Conservation (phyloP, 2,888 invertebrate species). For the Ganaspis brasiliensis region DNA sequence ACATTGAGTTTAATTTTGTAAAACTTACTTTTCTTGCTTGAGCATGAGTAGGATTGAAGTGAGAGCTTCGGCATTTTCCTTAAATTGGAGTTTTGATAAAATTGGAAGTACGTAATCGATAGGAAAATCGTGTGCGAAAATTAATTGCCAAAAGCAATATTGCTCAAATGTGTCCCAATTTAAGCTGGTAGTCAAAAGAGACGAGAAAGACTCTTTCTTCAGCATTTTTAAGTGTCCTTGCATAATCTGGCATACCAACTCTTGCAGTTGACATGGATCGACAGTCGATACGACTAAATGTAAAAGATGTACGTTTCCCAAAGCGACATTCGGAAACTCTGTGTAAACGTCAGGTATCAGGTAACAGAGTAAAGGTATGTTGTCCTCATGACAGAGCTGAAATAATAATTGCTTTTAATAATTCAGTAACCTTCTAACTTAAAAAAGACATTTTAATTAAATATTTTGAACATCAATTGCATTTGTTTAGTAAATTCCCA, state of each 20-base stretch:
- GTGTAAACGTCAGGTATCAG: constrained; percentile 95
- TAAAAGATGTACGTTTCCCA: constrained; percentile 93
- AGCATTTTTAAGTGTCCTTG: constrained; percentile 94
- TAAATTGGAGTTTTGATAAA: constrained; percentile 89
- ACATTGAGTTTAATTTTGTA: too few relatives aligned
- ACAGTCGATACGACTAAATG: constrained; percentile 94
- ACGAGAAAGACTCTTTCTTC: constrained; percentile 88
- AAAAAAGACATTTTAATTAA: too few relatives aligned
- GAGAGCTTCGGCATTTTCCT: constrained; percentile 95
- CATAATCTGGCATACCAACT: constrained; percentile 93
- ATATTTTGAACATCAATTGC: too few relatives aligned
- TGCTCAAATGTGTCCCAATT: constrained; percentile 99
- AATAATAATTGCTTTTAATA: too few relatives aligned
- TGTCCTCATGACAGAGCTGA: constrained; percentile 92
- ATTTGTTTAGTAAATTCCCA: too few relatives aligned
- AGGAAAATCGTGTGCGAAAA: constrained; percentile 96
- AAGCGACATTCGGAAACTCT: constrained; percentile 92
- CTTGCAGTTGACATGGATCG: constrained; percentile 94
- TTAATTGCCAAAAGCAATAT: constrained; percentile 97
- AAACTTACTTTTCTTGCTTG: constrained; percentile 86
- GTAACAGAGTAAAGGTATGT: constrained; percentile 94
- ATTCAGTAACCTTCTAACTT: too few relatives aligned
- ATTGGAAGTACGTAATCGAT: constrained; percentile 93
- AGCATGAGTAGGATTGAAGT: constrained; percentile 94
- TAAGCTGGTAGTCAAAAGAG: constrained; percentile 90